These are phyloP conservation scores for Halichoerus grypus DNA, from an alignment of 2,113 vertebrate species.

Conservation along the genomic window DNA sequence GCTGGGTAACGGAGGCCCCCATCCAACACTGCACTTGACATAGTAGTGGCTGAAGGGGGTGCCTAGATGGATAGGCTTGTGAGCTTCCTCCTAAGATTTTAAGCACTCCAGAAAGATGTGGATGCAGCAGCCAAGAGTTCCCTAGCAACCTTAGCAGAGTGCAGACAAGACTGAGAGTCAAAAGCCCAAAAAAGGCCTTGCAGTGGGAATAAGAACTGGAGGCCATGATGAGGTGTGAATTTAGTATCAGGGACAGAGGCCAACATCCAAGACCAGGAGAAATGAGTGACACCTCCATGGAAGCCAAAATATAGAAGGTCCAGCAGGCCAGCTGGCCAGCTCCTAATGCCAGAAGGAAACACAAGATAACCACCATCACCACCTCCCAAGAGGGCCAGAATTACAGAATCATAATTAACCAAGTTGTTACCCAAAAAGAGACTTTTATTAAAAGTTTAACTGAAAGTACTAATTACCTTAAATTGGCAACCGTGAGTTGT, in stretches of 20 bases:
- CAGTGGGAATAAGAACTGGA: not conserved
- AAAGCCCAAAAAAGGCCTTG: not conserved
- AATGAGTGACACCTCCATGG: not conserved
- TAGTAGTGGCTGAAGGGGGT: not conserved
- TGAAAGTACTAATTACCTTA: conserved; percentile 45
- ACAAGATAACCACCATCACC: not conserved
- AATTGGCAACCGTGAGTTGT: not conserved
- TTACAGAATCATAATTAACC: conserved; percentile 14
- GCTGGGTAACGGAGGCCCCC: not conserved
- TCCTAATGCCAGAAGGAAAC: not conserved
- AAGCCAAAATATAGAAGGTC: not conserved
- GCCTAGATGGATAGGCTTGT: not conserved
- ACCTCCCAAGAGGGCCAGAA: not conserved
- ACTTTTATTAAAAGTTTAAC: conserved; percentile 37
- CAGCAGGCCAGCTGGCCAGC: not conserved
- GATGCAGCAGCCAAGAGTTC: not conserved
- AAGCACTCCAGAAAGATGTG: not conserved
- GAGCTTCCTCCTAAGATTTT: not conserved
- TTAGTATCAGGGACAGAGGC: not conserved
- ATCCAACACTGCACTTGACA: not conserved
- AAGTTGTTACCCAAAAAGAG: conserved; percentile 3
- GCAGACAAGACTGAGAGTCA: not conserved
- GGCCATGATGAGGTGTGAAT: not conserved
- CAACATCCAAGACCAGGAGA: not conserved
- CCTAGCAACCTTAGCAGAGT: not conserved